Base-by-base conservation (phyloP, 2,888 invertebrate genomes). In the Cerastoderma edule region DNA sequence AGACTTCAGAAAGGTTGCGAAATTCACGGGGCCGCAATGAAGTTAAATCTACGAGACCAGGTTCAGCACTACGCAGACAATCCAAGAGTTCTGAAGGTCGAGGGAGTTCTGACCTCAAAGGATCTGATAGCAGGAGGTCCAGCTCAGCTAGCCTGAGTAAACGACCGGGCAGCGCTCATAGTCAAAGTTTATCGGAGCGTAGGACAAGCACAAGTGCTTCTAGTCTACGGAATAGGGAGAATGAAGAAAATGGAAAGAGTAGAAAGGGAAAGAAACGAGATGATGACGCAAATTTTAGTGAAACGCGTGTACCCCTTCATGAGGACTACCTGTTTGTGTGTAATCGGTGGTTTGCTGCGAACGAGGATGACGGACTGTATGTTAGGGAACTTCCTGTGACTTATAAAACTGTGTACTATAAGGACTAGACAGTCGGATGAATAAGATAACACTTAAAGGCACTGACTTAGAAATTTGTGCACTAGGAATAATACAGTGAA, bases 281-380 rank as follows among this genome's bases (percentile, higher is more conserved):
- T 71, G 46, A 76, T 76, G 82, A 84, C 74, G 78, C 79, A 50
- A 50, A 73, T 57, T 33, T 78, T 70, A 54, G 60, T 60, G 75
- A 74, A n/a, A 13, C 77, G n/a, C 75, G 73, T 70, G 75, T 86
- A 8, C 88, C 89, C 0, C 70, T 86, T 54, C 89, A 86, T 84
- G 90, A 90, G 53, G 87, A 89, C 71, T 89, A 88, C 72, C 66
- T 81, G 65, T 89, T 92, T 78, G 82, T 80, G 6, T 91, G 91
- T 79, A 83, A 87, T 33, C 75, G 83, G 33, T 92, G 92, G 92
- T 67, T 92, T 19, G 89, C 91, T 3, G 69, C 74, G 30, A 89
- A 91, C 75, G 91, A 91, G 75, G 90, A 78, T 19, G 91, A 91
- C 75, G 89, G 89, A 13, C 72, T 87, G 65, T 78, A 85, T 67